These are phyloP conservation scores for Hemibagrus guttatus DNA, from an alignment of 2,797 vertebrate species.

Conservation along the genomic window DNA sequence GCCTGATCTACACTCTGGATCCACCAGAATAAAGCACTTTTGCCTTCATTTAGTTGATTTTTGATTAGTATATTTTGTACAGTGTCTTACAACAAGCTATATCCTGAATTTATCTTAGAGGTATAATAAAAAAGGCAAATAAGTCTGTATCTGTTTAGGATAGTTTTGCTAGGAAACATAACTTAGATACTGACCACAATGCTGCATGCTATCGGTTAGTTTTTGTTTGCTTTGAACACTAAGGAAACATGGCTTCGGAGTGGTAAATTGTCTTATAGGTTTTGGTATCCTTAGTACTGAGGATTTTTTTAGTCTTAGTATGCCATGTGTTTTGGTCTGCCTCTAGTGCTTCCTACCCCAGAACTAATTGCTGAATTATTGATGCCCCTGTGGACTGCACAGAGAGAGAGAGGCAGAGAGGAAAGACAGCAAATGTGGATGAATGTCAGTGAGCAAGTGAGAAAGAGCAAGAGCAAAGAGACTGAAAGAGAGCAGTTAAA, in stretches of 20 bases:
- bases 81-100: not conserved
- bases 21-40: not conserved
- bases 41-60: not conserved
- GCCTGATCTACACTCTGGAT: not conserved
- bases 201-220: not conserved
- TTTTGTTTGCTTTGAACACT: constrained; percentile 31
- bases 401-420: constrained; percentile 48
- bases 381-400: constrained; percentile 64
- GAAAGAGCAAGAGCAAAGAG: constrained; percentile 43
- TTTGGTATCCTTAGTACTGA: constrained; percentile 29
- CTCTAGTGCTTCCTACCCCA: constrained; percentile 68
- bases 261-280: constrained; percentile 25
- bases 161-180: not conserved
- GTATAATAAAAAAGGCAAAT: not conserved
- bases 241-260: constrained; percentile 38
- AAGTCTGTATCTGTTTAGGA: not conserved
- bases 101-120: not conserved
- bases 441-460: constrained; percentile 44
- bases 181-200: constrained; percentile 13
- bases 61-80: not conserved
- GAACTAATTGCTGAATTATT: constrained; percentile 79
- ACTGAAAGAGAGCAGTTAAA: constrained; percentile 64
- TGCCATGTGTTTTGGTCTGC: constrained; percentile 55
- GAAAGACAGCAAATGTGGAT: constrained; percentile 39
- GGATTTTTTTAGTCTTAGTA: constrained; percentile 41